Evolutionary conservation across 2,113 vertebrate genomes (phyloP).

Genomic region (Hydrolagus affinis): DNA sequence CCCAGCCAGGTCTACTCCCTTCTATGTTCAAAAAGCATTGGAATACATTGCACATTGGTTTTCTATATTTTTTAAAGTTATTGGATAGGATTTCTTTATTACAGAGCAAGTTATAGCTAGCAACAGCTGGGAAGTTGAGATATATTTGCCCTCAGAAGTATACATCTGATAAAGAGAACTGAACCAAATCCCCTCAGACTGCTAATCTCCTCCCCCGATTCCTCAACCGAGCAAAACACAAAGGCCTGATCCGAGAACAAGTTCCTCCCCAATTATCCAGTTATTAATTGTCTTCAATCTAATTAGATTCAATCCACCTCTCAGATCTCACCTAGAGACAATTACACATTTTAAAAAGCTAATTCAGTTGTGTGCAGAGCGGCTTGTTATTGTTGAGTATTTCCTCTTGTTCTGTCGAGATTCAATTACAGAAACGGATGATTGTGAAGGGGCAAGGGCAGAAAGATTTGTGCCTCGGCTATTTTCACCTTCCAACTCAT

Average conservation of each 20-base stretch:
- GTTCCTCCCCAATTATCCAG: not conserved
- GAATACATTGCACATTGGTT: too few relatives aligned
- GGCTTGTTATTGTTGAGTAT: not conserved
- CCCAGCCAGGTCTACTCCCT: too few relatives aligned
- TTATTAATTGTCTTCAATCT: not conserved
- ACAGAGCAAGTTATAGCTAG: too few relatives aligned
- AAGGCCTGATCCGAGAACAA: not conserved
- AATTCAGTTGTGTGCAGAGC: not conserved
- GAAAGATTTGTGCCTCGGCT: not conserved
- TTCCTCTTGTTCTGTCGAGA: not conserved
- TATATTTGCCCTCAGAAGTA: too few relatives aligned
- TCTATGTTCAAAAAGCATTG: too few relatives aligned
- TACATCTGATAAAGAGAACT: too few relatives aligned
- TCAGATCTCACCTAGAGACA: not conserved
- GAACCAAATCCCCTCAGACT: too few relatives aligned
- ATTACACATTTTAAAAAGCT: not conserved
- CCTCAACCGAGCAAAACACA: not conserved
- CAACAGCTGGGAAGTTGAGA: too few relatives aligned
- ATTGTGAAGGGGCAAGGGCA: not conserved
- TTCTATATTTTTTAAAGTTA: too few relatives aligned
- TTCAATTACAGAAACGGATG: not conserved
- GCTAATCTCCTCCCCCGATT: not conserved
- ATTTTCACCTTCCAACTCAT: not conserved
- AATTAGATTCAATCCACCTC: too few relatives aligned
- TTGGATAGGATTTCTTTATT: too few relatives aligned